Percentiles rank a stretch among this genome's conserved stretches.
These are phyloP conservation scores for Aurelia aurita DNA, from an alignment of 30 jellyfish, hydroid and myxozoan species.

Conservation along the genomic window DNA sequence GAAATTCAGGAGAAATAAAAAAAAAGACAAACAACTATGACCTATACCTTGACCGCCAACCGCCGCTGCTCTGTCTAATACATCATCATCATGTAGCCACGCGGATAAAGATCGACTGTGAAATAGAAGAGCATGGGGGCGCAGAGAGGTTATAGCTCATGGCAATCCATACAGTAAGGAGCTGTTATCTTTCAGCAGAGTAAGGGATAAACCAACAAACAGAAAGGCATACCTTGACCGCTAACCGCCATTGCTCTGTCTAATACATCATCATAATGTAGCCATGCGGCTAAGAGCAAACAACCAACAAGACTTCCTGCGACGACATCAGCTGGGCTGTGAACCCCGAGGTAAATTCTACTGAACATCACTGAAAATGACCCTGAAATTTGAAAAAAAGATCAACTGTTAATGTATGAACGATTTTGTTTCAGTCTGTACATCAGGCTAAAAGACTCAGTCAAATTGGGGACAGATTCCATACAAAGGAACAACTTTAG, in stretches of 20 bases:
- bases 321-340: conserved; percentile 99
- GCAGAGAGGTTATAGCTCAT: too few species aligned
- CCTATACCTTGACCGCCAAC: conserved; percentile 80
- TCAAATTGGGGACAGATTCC: too few species aligned
- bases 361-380: conserved; percentile 92
- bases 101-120: conserved; percentile 67
- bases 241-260: conserved; percentile 85
- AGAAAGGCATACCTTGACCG: conserved; percentile 78
- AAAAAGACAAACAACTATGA: too few species aligned
- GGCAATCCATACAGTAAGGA: too few species aligned
- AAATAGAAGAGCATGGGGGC: too few species aligned
- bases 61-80: conserved; percentile 80
- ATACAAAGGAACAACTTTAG: conserved; percentile 94
- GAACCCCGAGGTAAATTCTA: conserved; percentile 95
- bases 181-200: too few species aligned
- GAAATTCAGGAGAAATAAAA: too few species aligned
- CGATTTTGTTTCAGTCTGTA: too few species aligned
- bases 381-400: conserved; percentile 65
- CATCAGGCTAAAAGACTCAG: too few species aligned
- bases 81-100: conserved; percentile 80
- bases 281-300: conserved; percentile 77
- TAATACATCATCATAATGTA: conserved; percentile 70
- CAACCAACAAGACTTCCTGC: conserved; percentile 94
- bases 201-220: too few species aligned
- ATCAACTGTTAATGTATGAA: background rate